A percentile compares a stretch with the other conserved stretches of the same genome.
phyloP scores from a whole-genome alignment of 2,888 invertebrate species.

The Agriotes lineatus region DNA sequence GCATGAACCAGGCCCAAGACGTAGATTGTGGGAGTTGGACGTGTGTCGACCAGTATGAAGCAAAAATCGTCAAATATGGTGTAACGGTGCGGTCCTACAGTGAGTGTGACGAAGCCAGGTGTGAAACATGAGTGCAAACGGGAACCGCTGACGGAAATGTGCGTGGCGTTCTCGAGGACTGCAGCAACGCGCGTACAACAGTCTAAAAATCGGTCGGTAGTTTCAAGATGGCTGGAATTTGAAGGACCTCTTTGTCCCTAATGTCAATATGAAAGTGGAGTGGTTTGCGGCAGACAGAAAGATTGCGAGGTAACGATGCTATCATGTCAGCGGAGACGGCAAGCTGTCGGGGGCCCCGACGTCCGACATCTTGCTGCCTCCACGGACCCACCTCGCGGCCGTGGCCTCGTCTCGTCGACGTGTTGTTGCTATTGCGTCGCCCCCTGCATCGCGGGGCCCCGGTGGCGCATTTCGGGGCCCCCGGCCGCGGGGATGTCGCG shows the following conservation, averaged over 20 bases:
- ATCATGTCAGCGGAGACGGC: too few species aligned
- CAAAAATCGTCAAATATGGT: slow-evolving; percentile 62
- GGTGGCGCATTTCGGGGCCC: background rate
- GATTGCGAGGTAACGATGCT: slow-evolving; percentile 78
- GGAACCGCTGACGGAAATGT: slow-evolving; percentile 49
- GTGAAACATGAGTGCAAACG: slow-evolving; percentile 53
- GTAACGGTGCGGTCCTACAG: slow-evolving; percentile 56
- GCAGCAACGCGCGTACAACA: slow-evolving; percentile 56
- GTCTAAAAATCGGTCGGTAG: slow-evolving; percentile 51
- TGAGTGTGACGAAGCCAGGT: slow-evolving; percentile 50
- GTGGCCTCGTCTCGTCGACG: slow-evolving; percentile 59
- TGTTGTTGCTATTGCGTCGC: slow-evolving; percentile 48
- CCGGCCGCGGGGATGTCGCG: background rate
- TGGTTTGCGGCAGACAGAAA: slow-evolving; percentile 73
- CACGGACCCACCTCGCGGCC: slow-evolving; percentile 52
- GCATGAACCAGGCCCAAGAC: slow-evolving; percentile 52
- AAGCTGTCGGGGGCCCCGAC: too few species aligned
- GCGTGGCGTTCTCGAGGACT: slow-evolving; percentile 47
- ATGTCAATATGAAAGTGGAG: slow-evolving; percentile 79
- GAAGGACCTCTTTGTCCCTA: slow-evolving; percentile 77
- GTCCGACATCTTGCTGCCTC: slow-evolving; percentile 54
- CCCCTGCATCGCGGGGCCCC: slow-evolving; percentile 9
- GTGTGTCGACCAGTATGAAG: slow-evolving; percentile 62
- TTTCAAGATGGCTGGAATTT: slow-evolving; percentile 80
- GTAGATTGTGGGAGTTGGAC: slow-evolving; percentile 62